Base-by-base conservation (phyloP, 2,888 invertebrate genomes). In the Quadroppia sp. region DNA sequence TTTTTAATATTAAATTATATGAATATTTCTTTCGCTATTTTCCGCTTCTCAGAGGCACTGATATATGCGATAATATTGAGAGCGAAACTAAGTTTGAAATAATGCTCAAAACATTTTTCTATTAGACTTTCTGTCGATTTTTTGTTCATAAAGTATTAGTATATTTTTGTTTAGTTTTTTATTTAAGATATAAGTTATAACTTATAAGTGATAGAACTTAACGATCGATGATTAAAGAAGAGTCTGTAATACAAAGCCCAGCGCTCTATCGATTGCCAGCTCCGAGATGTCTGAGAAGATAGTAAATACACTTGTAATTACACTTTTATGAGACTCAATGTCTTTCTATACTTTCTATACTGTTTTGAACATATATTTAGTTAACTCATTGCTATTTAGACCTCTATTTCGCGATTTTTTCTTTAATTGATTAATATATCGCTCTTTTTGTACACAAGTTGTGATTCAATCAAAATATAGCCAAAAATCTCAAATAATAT, bases 221-320 rank as follows among this genome's bases (percentile, higher is more conserved):
- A 64, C 64, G 64, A 64, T 64, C 64, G 64, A 64, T 64, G 64
- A 64, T 64, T 64, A 64, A 13, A 64, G 64, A 23, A 17, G 36
- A 64, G 64, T 64, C 64, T 11, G 64, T 64, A 40, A 64, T 64
- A 64, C 40, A 64, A 64, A 64, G 20, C 64, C 40, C 30, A 64
- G 64, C 64, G 36, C 36, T 40, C 40, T 64, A 64, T 64, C 64
- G 64, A 64, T 64, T 64, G 13, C 36, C 30, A 9, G 20, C 20
- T 20, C 36, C 9, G 32, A 64, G 64, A 64, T 64, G 64, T 64
- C 64, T 64, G 36, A 64, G 56, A n/a, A 64, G 64, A 40, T 64
- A 64, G 64, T 64, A 64, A 64, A 64, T 64, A 64, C n/a, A n/a
- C 64, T 64, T 64, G 64, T 64, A 64, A 64, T 64, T 64, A 64